Conservation (phyloP, 2,113 vertebrate species). For the Cinclus cinclus region DNA sequence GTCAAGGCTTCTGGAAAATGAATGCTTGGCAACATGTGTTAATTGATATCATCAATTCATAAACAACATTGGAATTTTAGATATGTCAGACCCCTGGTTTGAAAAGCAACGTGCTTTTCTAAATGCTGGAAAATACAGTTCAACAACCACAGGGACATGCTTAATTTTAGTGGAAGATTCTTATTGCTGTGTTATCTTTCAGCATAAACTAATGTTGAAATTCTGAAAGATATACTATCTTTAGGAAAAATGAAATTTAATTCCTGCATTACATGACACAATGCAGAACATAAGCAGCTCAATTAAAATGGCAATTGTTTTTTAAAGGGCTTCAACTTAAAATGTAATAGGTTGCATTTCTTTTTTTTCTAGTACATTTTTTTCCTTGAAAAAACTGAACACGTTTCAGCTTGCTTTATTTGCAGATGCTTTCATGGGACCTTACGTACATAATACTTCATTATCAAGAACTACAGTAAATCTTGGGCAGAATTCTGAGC, state of each 20-base stretch:
- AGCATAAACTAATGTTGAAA: constrained; percentile 37
- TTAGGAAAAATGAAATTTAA: constrained; percentile 11
- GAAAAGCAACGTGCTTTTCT: neutral
- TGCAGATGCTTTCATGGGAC: neutral
- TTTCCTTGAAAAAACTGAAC: neutral
- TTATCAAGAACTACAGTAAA: neutral
- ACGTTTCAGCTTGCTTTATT: neutral
- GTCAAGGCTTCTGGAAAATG: neutral
- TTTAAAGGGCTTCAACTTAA: neutral
- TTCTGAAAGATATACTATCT: constrained; percentile 19
- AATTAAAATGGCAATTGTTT: neutral
- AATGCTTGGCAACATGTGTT: constrained; percentile 16
- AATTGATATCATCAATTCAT: constrained; percentile 1
- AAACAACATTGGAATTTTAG: constrained; percentile 50
- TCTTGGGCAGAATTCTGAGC: neutral
- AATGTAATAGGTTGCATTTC: neutral
- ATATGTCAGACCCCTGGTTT: neutral
- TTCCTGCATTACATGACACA: neutral
- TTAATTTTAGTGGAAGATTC: constrained; percentile 34
- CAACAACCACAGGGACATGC: constrained; percentile 30
- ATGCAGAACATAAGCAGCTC: neutral
- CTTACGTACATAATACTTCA: neutral
- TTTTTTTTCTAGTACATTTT: neutral
- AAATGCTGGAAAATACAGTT: constrained; percentile 52
- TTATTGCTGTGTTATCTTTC: constrained; percentile 31